Evolutionary conservation across 2,797 vertebrate species (phyloP).

Genomic region (Rhadinocentrus ornatus): DNA sequence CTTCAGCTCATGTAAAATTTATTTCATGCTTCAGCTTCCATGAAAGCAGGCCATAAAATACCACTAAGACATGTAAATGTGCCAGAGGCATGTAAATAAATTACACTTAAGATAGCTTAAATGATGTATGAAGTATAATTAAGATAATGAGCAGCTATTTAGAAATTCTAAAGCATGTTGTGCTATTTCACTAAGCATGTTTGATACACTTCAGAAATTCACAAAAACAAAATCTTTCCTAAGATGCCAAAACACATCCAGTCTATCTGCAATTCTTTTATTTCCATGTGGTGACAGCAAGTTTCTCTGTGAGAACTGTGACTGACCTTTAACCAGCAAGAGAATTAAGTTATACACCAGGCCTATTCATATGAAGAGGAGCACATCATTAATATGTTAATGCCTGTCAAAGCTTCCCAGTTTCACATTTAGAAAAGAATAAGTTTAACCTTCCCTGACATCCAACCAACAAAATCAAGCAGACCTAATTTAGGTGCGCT

Average conservation of each 20-base stretch:
- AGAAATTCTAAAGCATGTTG: slow-evolving; percentile 8
- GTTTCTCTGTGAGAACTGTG: slow-evolving; percentile 62
- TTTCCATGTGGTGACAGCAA: slow-evolving; percentile 57
- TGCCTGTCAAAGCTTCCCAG: slow-evolving; percentile 56
- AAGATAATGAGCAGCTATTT: slow-evolving; percentile 42
- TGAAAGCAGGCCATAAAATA: slow-evolving; percentile 62
- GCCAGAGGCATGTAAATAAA: slow-evolving; percentile 65
- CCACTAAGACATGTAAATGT: slow-evolving; percentile 49
- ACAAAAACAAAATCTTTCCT: slow-evolving; percentile 5
- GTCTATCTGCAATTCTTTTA: slow-evolving; percentile 57
- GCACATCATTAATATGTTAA: slow-evolving; percentile 80
- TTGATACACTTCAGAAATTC: slow-evolving; percentile 11
- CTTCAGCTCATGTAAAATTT: slow-evolving; percentile 75
- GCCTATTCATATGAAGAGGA: slow-evolving; percentile 74
- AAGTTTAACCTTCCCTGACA: slow-evolving; percentile 68
- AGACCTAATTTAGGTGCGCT: slow-evolving; percentile 52
- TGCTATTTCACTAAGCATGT: neutral
- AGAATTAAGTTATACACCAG: slow-evolving; percentile 65
- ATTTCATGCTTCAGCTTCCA: slow-evolving; percentile 74
- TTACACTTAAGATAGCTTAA: slow-evolving; percentile 27
- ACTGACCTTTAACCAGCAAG: slow-evolving; percentile 76
- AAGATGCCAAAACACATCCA: slow-evolving; percentile 10
- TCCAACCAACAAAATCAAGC: slow-evolving; percentile 55
- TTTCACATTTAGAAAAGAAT: slow-evolving; percentile 61
- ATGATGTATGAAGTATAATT: slow-evolving; percentile 18